Conservation (phyloP, 2,888 invertebrate species). For the Allygus modestus region DNA sequence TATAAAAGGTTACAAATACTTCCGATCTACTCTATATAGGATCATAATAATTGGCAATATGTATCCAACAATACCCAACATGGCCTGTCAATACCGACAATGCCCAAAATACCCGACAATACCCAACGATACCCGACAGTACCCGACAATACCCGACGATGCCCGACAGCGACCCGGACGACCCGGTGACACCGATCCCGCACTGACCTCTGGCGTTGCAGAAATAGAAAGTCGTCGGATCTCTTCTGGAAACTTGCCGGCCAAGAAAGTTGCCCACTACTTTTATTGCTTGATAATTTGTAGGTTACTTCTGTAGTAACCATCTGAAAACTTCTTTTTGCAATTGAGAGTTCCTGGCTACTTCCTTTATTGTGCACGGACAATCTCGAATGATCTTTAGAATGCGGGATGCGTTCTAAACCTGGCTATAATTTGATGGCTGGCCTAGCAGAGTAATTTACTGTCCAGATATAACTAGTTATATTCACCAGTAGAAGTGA, state of each 20-base stretch:
- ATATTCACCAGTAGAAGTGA: neutral
- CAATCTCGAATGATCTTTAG: neutral
- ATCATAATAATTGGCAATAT: too few relatives aligned
- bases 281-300: conserved; percentile 50
- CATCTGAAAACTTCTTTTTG: neutral
- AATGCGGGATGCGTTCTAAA: neutral
- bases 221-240: conserved; percentile 35
- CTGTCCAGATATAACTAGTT: neutral
- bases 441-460: neutral
- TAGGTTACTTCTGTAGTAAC: conserved; percentile 36
- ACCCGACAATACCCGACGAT: neutral
- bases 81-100: neutral
- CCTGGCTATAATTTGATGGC: neutral
- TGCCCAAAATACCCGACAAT: neutral
- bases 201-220: neutral
- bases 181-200: conserved; percentile 44
- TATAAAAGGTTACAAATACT: too few relatives aligned
- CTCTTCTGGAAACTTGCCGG: conserved; percentile 55
- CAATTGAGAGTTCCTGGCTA: neutral
- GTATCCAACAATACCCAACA: too few relatives aligned
- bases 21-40: too few relatives aligned
- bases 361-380: neutral
- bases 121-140: neutral
- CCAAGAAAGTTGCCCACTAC: conserved; percentile 49
- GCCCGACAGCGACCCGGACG: neutral